A percentile compares a stretch with the other conserved stretches of the same genome.
phyloP scores from a whole-genome alignment of 2,888 invertebrate genomes.

The Girardia tigrina region DNA sequence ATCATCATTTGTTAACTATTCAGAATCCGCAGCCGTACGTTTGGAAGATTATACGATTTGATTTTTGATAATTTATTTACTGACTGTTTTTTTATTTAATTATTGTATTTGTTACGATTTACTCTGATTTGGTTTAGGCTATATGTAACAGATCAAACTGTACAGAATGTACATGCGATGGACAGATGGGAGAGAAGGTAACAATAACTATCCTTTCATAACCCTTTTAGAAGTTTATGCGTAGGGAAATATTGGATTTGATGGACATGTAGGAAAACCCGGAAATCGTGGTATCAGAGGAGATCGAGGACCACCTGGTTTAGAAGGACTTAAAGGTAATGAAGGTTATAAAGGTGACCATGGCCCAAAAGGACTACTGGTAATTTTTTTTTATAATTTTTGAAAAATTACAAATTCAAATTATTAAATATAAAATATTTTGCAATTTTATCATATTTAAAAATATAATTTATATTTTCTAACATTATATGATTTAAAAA shows the following conservation, averaged over 20 bases:
- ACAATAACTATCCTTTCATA: background rate
- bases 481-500: too few species aligned
- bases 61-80: background rate
- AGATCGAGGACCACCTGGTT: background rate
- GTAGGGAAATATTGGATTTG: background rate
- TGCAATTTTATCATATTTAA: too few species aligned
- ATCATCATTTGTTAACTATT: background rate
- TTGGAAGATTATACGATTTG: background rate
- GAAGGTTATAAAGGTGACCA: constrained; percentile 6
- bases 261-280: background rate
- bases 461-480: too few species aligned
- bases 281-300: background rate
- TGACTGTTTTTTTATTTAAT: background rate
- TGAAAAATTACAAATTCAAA: background rate
- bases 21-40: background rate
- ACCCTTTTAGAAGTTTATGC: background rate
- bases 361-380: constrained; percentile 1
- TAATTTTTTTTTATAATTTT: background rate
- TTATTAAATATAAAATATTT: too few species aligned
- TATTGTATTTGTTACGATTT: background rate
- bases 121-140: background rate
- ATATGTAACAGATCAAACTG: constrained; percentile 14
- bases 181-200: background rate
- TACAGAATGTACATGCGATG: background rate
- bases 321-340: background rate